phyloP scores from a whole-genome alignment of 2,113 vertebrate species.

The Patagioenas fasciata region DNA sequence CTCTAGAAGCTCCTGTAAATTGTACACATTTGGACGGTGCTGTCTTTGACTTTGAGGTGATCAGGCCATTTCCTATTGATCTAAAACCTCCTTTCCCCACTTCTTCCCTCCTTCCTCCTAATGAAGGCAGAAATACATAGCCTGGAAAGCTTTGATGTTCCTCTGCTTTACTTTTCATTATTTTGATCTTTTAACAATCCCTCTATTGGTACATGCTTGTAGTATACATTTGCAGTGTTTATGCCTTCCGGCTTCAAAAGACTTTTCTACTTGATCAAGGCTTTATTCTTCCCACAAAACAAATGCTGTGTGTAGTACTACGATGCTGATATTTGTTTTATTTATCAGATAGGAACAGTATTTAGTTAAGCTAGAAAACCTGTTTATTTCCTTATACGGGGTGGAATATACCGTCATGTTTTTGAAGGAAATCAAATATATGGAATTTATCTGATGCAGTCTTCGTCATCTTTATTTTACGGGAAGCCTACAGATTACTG shows the following conservation, averaged over 20 bases:
- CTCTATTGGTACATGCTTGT: conserved; percentile 8
- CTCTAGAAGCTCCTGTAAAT: conserved; percentile 31
- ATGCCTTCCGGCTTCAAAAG: conserved; percentile 43
- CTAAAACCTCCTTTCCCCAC: neutral
- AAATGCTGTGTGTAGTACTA: neutral
- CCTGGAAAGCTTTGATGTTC: conserved; percentile 61
- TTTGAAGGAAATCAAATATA: conserved; percentile 42
- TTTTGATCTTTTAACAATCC: conserved; percentile 61
- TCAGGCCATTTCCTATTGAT: conserved; percentile 39
- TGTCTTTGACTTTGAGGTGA: conserved; percentile 51
- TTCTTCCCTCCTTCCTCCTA: conserved; percentile 10
- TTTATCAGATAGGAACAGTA: neutral
- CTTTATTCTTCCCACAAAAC: neutral
- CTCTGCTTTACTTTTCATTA: conserved; percentile 48
- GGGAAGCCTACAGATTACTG: conserved; percentile 8
- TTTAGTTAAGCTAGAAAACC: neutral
- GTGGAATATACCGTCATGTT: neutral
- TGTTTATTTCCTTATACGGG: neutral
- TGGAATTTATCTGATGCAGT: conserved; percentile 13
- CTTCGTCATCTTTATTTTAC: conserved; percentile 58
- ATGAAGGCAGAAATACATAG: conserved; percentile 56
- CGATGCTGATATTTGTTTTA: neutral
- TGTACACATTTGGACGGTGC: conserved; percentile 39
- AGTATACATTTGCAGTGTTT: conserved; percentile 2
- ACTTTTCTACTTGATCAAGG: neutral